Evolutionary conservation across 2,888 invertebrate genomes (phyloP).

Genomic region (Neoascia interrupta): DNA sequence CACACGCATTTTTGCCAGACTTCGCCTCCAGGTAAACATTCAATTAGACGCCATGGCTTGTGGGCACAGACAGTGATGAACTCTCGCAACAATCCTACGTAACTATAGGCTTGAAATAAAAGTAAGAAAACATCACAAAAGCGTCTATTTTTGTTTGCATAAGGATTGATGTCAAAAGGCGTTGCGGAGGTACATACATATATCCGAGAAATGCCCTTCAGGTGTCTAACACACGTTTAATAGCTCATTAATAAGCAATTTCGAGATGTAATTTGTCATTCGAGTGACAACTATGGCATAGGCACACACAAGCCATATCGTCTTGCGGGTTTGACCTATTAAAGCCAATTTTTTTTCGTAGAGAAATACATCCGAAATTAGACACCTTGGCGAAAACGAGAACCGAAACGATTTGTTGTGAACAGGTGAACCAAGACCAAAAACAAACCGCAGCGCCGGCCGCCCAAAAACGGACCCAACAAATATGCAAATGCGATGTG

Average conservation of each 20-base stretch:
- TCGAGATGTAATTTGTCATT: constrained; percentile 10
- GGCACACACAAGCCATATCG: too few species aligned
- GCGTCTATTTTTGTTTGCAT: constrained; percentile 9
- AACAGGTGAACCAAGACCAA: constrained; percentile 1
- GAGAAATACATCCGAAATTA: constrained; percentile 12
- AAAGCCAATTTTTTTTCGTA: constrained; percentile 1
- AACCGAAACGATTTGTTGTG: constrained; percentile 18
- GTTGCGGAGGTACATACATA: too few species aligned
- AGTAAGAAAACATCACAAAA: background rate
- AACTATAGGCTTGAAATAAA: constrained; percentile 7
- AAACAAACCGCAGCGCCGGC: background rate
- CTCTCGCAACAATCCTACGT: constrained; percentile 34
- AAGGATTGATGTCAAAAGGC: background rate
- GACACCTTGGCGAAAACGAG: too few species aligned
- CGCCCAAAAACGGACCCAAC: background rate
- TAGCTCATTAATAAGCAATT: constrained; percentile 7
- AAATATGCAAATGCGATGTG: constrained; percentile 32
- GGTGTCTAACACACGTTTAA: constrained; percentile 3
- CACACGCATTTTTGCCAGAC: constrained; percentile 24
- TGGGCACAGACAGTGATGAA: constrained; percentile 7
- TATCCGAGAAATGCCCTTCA: background rate
- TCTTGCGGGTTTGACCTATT: too few species aligned
- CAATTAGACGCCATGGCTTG: constrained; percentile 37
- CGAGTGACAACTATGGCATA: too few species aligned
- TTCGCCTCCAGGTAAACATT: constrained; percentile 44